Evolutionary conservation across 92 coral and sea anemone species (phyloP), one percentile per base, ranked within the genome.

Genomic region (Blastomussa wellsi): DNA sequence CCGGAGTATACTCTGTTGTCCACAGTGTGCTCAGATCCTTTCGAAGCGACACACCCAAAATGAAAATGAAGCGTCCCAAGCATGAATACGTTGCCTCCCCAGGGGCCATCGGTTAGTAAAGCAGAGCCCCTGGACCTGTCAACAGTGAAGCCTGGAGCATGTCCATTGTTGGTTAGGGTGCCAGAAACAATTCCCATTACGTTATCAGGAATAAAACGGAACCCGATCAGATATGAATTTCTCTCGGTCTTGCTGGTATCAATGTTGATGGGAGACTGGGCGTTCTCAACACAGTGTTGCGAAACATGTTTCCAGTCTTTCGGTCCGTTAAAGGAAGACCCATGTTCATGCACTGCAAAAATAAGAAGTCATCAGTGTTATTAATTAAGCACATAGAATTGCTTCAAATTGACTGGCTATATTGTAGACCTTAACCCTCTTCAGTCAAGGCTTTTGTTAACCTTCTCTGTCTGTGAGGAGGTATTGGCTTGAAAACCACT

Each of bases 201-300:
- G 71, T 82, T 53, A 36, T 53, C 79, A 48, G 10, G 4, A 22
- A 15, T 36, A 17, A 83, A 36, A 20, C 49, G 22, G 32, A 83
- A 55, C 20, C 68, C 74, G 38, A 24, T 29, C 2, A 62, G 24
- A n/a, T n/a, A 33, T 14, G 47, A 24, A 49, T 72, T 38, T 31
- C 36, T 62, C 11, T 12, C 24, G 4, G 36, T 84, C 28, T 75
- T 33, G 31, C 26, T 36, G n/a, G 73, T 79, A 42, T 72, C 60
- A 53, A 93, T 93, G 71, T 93, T 89, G 51, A 93, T 79, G 13
- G 96, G 96, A 31, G 96, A 91, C 72, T 93, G 96, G 48, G 89
- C 79, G 9, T 38, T 65, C 29, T 83, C 91, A 29, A 72, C 55
- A 47, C 96, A 93, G 42, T 76, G 35, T 15, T 15, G 31, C 31